A percentile compares a stretch with the other conserved stretches of the same genome.
Evolutionary conservation across 2,797 vertebrate genomes (phyloP).

Genomic region (Sardinella longiceps): DNA sequence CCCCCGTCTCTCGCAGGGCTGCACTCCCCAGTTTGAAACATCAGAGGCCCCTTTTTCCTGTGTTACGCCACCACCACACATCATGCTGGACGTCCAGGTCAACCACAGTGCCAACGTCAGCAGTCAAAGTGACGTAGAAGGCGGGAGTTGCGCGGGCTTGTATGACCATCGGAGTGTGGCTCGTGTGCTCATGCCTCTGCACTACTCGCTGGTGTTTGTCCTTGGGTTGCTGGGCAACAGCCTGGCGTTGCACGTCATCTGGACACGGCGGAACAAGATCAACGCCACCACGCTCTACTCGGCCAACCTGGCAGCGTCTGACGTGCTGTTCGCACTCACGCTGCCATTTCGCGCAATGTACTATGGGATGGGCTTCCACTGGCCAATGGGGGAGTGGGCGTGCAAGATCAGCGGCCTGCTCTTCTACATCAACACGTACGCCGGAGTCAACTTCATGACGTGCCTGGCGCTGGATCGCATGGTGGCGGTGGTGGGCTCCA

Average conservation of each 20-base stretch:
- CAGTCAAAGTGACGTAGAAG: background rate
- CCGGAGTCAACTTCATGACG: conserved; percentile 74
- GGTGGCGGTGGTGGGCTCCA: conserved; percentile 62
- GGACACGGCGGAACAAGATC: conserved; percentile 73
- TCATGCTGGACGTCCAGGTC: background rate
- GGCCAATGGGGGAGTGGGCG: conserved; percentile 70
- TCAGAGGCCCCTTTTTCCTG: conserved; percentile 5
- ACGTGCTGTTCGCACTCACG: conserved; percentile 71
- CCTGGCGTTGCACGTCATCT: conserved; percentile 77
- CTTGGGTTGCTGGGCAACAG: conserved; percentile 78
- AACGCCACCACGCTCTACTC: conserved; percentile 70
- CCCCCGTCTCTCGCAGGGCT: background rate
- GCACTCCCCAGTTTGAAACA: background rate
- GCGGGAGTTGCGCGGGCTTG: conserved; percentile 35
- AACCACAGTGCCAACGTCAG: background rate
- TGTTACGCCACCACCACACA: background rate
- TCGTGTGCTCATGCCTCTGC: conserved; percentile 74
- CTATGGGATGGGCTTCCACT: conserved; percentile 65
- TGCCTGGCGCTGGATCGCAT: conserved; percentile 70
- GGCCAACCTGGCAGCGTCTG: conserved; percentile 69
- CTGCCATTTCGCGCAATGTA: conserved; percentile 67
- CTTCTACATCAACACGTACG: conserved; percentile 72
- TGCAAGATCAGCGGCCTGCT: conserved; percentile 66
- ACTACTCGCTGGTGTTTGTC: conserved; percentile 77
- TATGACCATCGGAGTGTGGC: conserved; percentile 56